Conservation (phyloP, 1,140 invertebrate species). For the Sinella curviseta region DNA sequence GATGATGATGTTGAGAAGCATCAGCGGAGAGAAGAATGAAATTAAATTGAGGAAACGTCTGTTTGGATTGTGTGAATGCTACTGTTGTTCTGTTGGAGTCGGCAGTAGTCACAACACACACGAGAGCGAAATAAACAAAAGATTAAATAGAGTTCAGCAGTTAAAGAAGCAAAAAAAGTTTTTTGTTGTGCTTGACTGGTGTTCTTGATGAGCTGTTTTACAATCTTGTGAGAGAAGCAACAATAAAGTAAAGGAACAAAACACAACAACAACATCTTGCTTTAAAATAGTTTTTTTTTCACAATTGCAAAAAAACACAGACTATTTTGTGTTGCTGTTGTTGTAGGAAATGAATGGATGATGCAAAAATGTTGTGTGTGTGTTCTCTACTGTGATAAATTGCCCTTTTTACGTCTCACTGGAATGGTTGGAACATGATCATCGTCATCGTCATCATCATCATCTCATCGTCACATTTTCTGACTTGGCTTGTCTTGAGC, state of each 20-base stretch:
- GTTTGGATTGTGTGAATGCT: not conserved
- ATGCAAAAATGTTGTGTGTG: not conserved
- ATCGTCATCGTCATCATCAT: too few relatives aligned
- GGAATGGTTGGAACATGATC: not conserved
- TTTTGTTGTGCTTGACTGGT: not conserved
- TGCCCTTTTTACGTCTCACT: not conserved
- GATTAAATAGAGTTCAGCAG: not conserved
- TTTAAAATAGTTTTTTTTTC: not conserved
- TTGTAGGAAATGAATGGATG: not conserved
- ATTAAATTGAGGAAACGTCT: not conserved
- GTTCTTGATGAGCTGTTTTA: slow-evolving; percentile 22
- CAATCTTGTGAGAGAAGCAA: not conserved
- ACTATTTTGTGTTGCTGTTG: not conserved
- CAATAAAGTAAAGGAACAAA: too few relatives aligned
- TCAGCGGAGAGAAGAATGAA: not conserved
- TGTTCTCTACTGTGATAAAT: slow-evolving; percentile 9
- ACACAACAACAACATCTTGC: not conserved
- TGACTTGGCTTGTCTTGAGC: not conserved
- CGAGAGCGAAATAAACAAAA: not conserved
- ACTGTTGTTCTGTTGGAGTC: not conserved
- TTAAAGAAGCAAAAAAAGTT: not conserved
- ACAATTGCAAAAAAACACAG: not conserved
- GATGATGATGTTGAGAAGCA: not conserved
- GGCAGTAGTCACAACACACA: not conserved
- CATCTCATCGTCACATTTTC: too few relatives aligned